Base-by-base conservation (phyloP, 1,140 invertebrate genomes). In the Atta texana region DNA sequence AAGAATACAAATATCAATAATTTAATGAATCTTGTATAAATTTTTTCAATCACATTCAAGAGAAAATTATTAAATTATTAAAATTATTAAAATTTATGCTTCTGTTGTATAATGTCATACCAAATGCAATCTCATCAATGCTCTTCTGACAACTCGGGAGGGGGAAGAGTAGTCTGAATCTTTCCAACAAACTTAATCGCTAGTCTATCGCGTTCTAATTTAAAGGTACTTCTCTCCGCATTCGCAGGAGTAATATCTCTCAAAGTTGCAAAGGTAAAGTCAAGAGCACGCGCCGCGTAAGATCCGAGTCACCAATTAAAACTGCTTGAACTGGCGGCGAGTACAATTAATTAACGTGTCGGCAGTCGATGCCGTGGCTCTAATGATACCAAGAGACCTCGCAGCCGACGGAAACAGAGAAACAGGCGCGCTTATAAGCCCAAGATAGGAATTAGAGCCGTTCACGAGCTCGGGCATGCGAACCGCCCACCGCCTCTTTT, bases 311-410 rank as follows among this genome's bases (percentile, higher is more conserved):
- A 81, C 89, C 86, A 90, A 90, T 90, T 91, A 92, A 88, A 90
- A 44, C 24, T 59, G 77, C 71, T 51, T 49, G 44, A 88, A 86
- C 66, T 74, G 77, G 77, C 69, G 86, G 49, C 76, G 86, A 64
- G 69, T 51, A 86, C 88, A 84, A 87, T 92, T 90, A 90, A 92
- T 90, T 92, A 92, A 91, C 88, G 86, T 87, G 76, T 55, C 92
- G 76, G 51, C 34, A 81, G 55, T n/a, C 75, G 66, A 81, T 80
- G 75, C 74, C 31, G 1, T 16, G 24, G 8, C 53, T 71, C 63
- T 84, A 80, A 86, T 84, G 76, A 71, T 82, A 64, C 69, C 72
- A 72, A 34, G 18, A 24, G 55, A 49, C 53, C 31, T 61, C 8
- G 59, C 31, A 21, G 16, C 64, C 53, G 71, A 31, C 71, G 57